Percentiles rank a stretch among this genome's conserved stretches.
phyloP scores from a whole-genome alignment of 2,888 invertebrate genomes.

The Augiades crinisus region DNA sequence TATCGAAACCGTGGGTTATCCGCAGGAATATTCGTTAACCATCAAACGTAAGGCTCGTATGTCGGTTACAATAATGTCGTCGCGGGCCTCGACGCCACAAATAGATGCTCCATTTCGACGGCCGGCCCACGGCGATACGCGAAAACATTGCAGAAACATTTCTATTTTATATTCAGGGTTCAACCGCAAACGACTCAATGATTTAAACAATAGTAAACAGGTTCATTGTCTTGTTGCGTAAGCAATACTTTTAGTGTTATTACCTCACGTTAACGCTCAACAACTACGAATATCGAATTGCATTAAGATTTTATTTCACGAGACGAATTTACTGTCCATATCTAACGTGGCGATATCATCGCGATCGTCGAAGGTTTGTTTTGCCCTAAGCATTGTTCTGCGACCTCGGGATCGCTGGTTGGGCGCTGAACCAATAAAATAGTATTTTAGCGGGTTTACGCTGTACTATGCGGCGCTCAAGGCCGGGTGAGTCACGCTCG shows the following conservation, averaged over 20 bases:
- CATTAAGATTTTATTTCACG: constrained; percentile 3
- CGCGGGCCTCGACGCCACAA: constrained; percentile 77
- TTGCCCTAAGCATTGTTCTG: constrained; percentile 35
- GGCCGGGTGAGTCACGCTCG: constrained; percentile 71
- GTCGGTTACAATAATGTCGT: constrained; percentile 71
- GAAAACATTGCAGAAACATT: constrained; percentile 68
- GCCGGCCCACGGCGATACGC: constrained; percentile 69
- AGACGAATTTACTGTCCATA: neutral
- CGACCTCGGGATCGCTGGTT: constrained; percentile 55
- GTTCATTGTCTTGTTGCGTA: constrained; percentile 25
- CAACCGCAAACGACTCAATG: constrained; percentile 38
- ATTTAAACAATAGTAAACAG: constrained; percentile 17
- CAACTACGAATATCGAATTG: constrained; percentile 2
- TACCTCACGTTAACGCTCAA: neutral
- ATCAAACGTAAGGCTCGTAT: constrained; percentile 56
- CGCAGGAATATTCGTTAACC: constrained; percentile 48
- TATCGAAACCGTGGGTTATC: constrained; percentile 33
- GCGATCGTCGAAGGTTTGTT: constrained; percentile 4
- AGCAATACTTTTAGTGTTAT: constrained; percentile 6
- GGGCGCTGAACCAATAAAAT: constrained; percentile 61
- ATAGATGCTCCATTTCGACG: constrained; percentile 78
- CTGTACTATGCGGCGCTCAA: constrained; percentile 53
- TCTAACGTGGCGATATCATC: constrained; percentile 2
- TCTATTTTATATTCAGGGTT: constrained; percentile 56
- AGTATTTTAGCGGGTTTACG: constrained; percentile 64